A percentile compares a stretch with the other conserved stretches of the same genome.
These are phyloP conservation scores for Larimichthys polyactis DNA, from an alignment of 2,113 vertebrate genomes.

Conservation along the genomic window DNA sequence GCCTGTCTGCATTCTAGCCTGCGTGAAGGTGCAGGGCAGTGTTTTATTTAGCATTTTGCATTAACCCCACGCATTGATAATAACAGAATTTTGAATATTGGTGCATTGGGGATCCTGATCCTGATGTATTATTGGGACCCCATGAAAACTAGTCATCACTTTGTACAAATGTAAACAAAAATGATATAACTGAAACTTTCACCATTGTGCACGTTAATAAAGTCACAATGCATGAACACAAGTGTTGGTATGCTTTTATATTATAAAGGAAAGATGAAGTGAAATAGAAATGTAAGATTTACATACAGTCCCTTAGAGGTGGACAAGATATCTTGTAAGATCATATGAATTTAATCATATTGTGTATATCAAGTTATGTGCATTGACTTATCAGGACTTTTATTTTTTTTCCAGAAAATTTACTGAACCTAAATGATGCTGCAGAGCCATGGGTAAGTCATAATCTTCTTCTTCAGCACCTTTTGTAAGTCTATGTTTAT, in stretches of 20 bases:
- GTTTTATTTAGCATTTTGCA: slow-evolving; percentile 7
- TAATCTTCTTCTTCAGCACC: neutral
- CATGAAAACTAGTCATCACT: neutral
- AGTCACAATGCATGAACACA: no score
- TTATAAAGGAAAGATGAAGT: no score
- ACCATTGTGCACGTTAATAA: no score
- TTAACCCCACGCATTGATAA: neutral
- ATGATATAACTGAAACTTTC: no score
- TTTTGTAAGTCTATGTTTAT: no score
- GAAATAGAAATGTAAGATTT: no score
- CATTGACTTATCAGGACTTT: neutral
- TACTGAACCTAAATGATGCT: neutral
- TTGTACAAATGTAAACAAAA: neutral
- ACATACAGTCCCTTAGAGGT: neutral
- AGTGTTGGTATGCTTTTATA: no score
- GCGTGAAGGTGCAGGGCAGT: slow-evolving; percentile 3
- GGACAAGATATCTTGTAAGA: neutral
- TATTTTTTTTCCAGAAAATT: neutral
- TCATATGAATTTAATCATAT: neutral
- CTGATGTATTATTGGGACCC: neutral
- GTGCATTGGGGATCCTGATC: neutral
- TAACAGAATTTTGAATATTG: neutral
- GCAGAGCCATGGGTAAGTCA: neutral
- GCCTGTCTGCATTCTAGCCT: slow-evolving; percentile 31
- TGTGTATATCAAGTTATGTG: neutral